Evolutionary conservation across 2,113 vertebrate species (phyloP), one percentile per base, ranked within the genome.

Genomic region (Brienomyrus longianalis): DNA sequence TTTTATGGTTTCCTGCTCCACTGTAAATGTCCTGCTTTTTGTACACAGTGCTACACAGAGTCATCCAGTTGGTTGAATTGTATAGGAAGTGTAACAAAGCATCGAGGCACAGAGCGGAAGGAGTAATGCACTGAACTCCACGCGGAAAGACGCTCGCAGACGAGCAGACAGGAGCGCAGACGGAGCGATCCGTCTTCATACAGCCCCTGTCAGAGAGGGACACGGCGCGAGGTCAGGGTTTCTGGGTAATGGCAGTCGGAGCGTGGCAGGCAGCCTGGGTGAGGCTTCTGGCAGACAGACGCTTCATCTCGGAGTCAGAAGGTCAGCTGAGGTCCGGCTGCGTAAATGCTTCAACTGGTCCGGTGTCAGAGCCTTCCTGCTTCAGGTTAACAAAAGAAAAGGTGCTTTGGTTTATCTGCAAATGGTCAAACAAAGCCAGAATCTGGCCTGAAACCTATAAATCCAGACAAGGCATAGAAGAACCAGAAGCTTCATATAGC

Each of bases 341-440:
- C 27, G 31, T 74, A 83, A 89, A 56, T 74, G 51, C 74, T 45
- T 54, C 39, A 48, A 11, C 45, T 43, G 56, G 11, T 19, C 27
- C 13, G 2, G 52, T 62, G 62, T 45, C 43, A 31, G 70, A 74
- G 59, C 39, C 21, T n/a, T 88, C 43, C 89, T 66, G 35, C 80
- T 59, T 5, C 50, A 47, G 62, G 77, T 51, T 59, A 31, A 27
- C 3, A 43, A 31, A n/a, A 84, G n/a, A 23, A 47, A 31, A 85
- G 87, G 83, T 21, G 77, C 56, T 52, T 70, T 21, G 87, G 86
- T 90, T 90, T 88, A 91, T 90, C 88, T 91, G 35, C 23, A 87
- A 48, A 83, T 17, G 56, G 87, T 62, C 91, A 88, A 56, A 86
- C 43, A 86, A 56, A 91, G 70, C 85, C 51, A 80, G 62, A 23